Evolutionary conservation across 2,797 vertebrate species (phyloP).

Genomic region (Odontamblyopus lacepedii): DNA sequence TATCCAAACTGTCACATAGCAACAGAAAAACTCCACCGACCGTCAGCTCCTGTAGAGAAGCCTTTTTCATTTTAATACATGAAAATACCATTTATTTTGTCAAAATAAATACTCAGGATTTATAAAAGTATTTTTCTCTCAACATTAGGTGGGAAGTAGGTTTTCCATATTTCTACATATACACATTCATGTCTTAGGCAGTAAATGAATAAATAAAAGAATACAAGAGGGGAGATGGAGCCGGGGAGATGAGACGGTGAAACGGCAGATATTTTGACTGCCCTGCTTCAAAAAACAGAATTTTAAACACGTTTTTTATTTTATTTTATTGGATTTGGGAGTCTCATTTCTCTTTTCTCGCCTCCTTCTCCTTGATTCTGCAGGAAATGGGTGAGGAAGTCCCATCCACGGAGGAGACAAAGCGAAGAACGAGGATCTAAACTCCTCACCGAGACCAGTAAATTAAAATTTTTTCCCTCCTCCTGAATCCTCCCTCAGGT

Average conservation of each 20-base stretch:
- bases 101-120: slow-evolving; percentile 79
- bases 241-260: background rate
- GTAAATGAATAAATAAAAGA: slow-evolving; percentile 50
- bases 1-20: slow-evolving; percentile 80
- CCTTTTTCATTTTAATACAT: slow-evolving; percentile 64
- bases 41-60: slow-evolving; percentile 73
- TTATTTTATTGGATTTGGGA: background rate
- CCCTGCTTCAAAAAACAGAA: background rate
- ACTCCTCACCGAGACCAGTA: no score
- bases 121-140: slow-evolving; percentile 61
- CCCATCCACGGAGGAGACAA: no score
- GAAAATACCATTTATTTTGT: slow-evolving; percentile 78
- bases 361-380: no score
- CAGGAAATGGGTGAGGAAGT: no score
- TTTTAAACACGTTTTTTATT: background rate
- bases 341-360: no score
- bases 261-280: slow-evolving; percentile 4
- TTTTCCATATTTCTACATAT: slow-evolving; percentile 44
- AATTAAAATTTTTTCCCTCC: no score
- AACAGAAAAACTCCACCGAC: slow-evolving; percentile 77
- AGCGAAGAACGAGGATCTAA: no score
- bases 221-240: slow-evolving; percentile 18
- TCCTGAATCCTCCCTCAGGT: no score
- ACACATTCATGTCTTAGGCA: slow-evolving; percentile 69
- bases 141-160: slow-evolving; percentile 48